phyloP scores from a whole-genome alignment of 2,113 vertebrate species.

The Dolichotis patagonum region DNA sequence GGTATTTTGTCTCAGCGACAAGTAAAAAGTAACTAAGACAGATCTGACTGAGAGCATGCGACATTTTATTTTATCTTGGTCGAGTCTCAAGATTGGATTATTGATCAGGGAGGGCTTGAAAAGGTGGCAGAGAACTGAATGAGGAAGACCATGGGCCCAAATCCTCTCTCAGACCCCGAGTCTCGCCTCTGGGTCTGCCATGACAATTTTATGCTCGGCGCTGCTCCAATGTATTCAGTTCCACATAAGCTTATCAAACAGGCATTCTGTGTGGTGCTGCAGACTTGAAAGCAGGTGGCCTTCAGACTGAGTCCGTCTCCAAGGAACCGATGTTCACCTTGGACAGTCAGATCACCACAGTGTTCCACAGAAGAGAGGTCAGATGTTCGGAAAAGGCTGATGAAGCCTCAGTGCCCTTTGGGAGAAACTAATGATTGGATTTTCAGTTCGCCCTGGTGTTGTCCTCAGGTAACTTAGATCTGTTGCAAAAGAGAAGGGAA shows the following conservation, averaged over 20 bases:
- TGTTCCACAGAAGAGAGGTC: background rate
- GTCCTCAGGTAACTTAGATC: background rate
- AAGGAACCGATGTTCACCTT: background rate
- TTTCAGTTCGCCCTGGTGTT: background rate
- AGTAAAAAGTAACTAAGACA: too few species aligned
- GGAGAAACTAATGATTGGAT: background rate
- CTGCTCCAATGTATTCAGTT: background rate
- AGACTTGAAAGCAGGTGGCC: background rate
- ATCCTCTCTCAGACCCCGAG: background rate
- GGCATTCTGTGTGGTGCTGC: background rate
- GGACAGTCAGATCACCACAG: background rate
- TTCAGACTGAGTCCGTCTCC: background rate
- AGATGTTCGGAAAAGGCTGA: background rate
- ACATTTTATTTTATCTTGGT: slow-evolving; percentile 41
- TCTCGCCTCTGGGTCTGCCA: background rate
- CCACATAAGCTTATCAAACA: background rate
- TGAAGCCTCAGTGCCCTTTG: background rate
- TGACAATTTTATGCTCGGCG: background rate
- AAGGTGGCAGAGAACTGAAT: slow-evolving; percentile 1
- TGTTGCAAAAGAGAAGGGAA: background rate
- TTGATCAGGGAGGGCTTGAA: background rate
- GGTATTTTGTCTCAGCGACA: too few species aligned
- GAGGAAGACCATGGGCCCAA: background rate
- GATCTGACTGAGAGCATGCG: background rate
- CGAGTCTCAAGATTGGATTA: background rate